Evolutionary conservation across 2,888 invertebrate genomes (phyloP), one percentile per base, ranked within the genome.

Genomic region (Hyles lineata): DNA sequence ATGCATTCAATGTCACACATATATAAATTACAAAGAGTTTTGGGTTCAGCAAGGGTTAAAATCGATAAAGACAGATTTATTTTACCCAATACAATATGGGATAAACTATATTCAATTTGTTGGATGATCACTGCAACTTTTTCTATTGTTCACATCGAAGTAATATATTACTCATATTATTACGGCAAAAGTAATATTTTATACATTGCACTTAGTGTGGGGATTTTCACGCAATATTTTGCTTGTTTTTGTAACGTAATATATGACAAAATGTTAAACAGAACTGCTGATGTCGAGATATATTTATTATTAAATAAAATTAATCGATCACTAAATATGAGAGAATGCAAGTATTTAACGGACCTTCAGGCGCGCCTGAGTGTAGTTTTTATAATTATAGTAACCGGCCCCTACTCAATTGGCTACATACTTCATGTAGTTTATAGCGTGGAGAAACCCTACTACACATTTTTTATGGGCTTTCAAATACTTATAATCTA

Each of bases 291-390:
- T 67, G 58, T 79, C 0, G 74, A 76, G 60, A 72, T 85, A 32
- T 84, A 79, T 74, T 59, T 76, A 6, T 74, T 75, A 72, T 62
- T 82, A 8, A 83, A 87, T 75, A 84, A 80, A 76, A 74, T 87
- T 11, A 83, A 87, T 73, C 73, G 75, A 60, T 71, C 78, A 25
- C 43, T 86, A 11, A 69, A 77, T 15, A 55, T 83, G 70, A 74
- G 79, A 4, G 71, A 74, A 19, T 78, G 74, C 72, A 71, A 62
- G 43, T 75, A 74, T 69, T 78, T 80, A 60, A 79, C 77, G 11
- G 69, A 76, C 7, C 72, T 74, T 23, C 81, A 82, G 21, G 76
- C 74, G 55, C 76, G 76, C 55, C 70, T 77, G 17, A 80, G 77
- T 74, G 63, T 78, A 23, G 19, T 79, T 35, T 63, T 73, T 25